Conservation (phyloP, 2,888 invertebrate genomes). For the Ennomos fuscantarius region DNA sequence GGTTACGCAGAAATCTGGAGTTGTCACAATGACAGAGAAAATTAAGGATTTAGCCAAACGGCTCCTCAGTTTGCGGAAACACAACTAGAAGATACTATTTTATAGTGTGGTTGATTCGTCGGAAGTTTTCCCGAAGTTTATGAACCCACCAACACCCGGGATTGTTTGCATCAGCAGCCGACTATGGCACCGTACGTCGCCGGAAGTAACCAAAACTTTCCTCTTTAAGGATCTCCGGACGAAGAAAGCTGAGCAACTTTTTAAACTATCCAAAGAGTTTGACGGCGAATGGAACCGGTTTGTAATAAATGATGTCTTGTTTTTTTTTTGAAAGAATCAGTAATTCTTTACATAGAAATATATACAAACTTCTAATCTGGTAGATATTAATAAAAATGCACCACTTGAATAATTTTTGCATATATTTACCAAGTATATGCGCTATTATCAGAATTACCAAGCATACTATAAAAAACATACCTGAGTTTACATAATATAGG, state of each 20-base stretch:
- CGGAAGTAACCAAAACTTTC: constrained; percentile 65
- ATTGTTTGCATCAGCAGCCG: constrained; percentile 63
- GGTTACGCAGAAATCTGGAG: constrained; percentile 20
- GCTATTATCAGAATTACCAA: constrained; percentile 1
- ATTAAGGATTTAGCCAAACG: constrained; percentile 22
- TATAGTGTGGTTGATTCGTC: constrained; percentile 47
- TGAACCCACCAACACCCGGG: constrained; percentile 60
- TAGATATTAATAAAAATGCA: too few relatives aligned
- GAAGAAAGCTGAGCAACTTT: constrained; percentile 55
- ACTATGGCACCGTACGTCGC: constrained; percentile 45
- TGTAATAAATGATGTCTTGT: constrained; percentile 22
- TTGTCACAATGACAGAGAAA: constrained; percentile 20
- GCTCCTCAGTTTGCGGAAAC: constrained; percentile 42
- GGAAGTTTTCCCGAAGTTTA: constrained; percentile 65
- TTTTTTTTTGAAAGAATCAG: constrained; percentile 3
- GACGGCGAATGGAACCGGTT: constrained; percentile 18
- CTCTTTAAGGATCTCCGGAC: constrained; percentile 56
- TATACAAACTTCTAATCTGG: not conserved
- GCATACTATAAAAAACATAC: constrained; percentile 17
- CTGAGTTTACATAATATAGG: too few relatives aligned
- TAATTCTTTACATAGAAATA: not conserved
- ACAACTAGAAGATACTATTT: constrained; percentile 44
- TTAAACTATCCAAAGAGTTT: constrained; percentile 52
- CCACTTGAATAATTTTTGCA: too few relatives aligned
- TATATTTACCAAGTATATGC: too few relatives aligned